Evolutionary conservation across 1,140 invertebrate species (phyloP).

Genomic region (Colletes latitarsis): DNA sequence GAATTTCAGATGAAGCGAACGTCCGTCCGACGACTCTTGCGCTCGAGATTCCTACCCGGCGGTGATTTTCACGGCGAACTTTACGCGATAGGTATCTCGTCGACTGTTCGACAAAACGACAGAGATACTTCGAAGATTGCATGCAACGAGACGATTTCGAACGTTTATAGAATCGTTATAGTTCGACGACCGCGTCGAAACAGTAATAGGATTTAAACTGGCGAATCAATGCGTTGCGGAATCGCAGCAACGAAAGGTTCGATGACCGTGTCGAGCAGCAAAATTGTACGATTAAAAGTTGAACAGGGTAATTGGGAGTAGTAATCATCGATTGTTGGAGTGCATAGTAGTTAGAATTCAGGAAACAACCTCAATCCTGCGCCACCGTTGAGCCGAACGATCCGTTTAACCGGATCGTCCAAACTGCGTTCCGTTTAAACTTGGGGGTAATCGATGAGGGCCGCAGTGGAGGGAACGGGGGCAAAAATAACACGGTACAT

Average conservation of each 20-base stretch:
- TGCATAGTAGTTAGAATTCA: too few relatives aligned
- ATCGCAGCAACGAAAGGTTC: not conserved
- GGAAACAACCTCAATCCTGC: too few relatives aligned
- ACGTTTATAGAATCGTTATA: too few relatives aligned
- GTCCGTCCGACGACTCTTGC: not conserved
- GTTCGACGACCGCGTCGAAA: too few relatives aligned
- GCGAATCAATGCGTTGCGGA: too few relatives aligned
- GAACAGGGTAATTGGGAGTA: too few relatives aligned
- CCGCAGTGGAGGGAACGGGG: conserved; percentile 16
- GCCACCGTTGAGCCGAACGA: not conserved
- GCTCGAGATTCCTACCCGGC: not conserved
- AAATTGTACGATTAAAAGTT: too few relatives aligned
- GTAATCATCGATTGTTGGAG: too few relatives aligned
- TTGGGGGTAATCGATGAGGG: conserved; percentile 35
- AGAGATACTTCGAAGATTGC: too few relatives aligned
- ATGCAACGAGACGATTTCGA: too few relatives aligned
- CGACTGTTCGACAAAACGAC: too few relatives aligned
- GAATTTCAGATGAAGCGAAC: not conserved
- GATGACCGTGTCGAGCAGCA: not conserved
- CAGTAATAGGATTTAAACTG: too few relatives aligned
- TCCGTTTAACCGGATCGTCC: conserved; percentile 29
- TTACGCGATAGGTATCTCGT: not conserved
- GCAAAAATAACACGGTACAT: conserved; percentile 34
- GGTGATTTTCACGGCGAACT: not conserved
- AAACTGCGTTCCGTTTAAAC: conserved; percentile 27